These are phyloP conservation scores for Frankliniella intonsa DNA, from an alignment of 2,888 invertebrate species.

Conservation along the genomic window DNA sequence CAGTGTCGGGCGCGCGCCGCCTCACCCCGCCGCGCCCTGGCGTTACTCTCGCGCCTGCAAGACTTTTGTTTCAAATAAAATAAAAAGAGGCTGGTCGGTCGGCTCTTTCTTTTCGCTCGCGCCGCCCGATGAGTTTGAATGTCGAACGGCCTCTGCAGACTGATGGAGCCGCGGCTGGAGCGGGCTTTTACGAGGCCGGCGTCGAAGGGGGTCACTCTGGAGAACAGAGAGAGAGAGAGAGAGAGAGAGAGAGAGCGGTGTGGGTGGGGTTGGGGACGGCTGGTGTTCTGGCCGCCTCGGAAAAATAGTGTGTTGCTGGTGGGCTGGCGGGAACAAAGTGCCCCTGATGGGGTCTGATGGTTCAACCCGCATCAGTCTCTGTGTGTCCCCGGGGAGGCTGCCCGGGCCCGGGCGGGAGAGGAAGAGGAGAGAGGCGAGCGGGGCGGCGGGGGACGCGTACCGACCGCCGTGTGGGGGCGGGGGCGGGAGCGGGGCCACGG, in stretches of 20 bases:
- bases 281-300: not conserved
- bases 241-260: not conserved
- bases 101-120: too few species aligned
- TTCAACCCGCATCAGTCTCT: constrained; percentile 13
- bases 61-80: too few species aligned
- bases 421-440: too few species aligned
- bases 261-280: not conserved
- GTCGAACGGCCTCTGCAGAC: too few species aligned
- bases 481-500: not conserved
- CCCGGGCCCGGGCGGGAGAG: not conserved
- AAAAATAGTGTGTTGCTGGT: constrained; percentile 20
- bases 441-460: not conserved
- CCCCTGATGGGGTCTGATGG: constrained; percentile 25
- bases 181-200: too few species aligned
- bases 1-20: not conserved
- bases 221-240: not conserved
- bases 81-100: too few species aligned
- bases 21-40: too few species aligned
- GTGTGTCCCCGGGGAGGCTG: not conserved
- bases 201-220: too few species aligned
- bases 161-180: too few species aligned
- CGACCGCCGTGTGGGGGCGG: not conserved
- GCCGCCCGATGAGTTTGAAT: too few species aligned
- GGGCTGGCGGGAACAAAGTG: constrained; percentile 21
- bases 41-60: too few species aligned